phyloP scores from a whole-genome alignment of 2,113 vertebrate genomes.

The Montifringilla adamsi region DNA sequence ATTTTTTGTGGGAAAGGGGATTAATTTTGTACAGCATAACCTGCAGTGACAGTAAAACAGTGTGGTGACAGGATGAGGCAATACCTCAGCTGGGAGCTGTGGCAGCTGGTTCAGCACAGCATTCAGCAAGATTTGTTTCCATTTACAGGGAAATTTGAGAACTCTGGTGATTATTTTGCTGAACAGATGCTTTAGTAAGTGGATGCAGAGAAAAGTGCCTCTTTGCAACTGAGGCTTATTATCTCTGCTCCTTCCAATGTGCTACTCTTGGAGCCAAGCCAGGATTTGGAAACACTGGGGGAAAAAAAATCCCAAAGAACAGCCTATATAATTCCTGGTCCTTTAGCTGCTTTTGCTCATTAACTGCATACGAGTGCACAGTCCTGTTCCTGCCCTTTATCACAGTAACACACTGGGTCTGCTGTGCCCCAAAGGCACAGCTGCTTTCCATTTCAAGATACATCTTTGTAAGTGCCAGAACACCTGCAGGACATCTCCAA shows the following conservation, averaged over 20 bases:
- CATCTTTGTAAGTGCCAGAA: not conserved
- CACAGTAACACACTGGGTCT: not conserved
- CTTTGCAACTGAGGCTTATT: slow-evolving; percentile 6
- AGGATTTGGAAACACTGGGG: not conserved
- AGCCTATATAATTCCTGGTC: not conserved
- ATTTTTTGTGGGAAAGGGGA: not conserved
- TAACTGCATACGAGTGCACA: not conserved
- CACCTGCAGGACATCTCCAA: not conserved
- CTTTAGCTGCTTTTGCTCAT: not conserved
- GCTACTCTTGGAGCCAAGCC: not conserved
- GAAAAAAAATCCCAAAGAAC: not conserved
- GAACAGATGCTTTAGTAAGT: slow-evolving; percentile 45
- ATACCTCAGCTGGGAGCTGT: not conserved
- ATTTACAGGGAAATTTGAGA: slow-evolving; percentile 30
- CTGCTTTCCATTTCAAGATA: not conserved
- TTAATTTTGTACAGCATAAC: not conserved
- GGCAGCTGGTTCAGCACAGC: slow-evolving; percentile 43
- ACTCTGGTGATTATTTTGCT: slow-evolving; percentile 25
- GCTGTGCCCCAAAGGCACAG: not conserved
- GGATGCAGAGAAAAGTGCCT: not conserved
- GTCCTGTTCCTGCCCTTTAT: not conserved
- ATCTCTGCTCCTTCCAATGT: not conserved
- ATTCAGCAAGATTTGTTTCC: slow-evolving; percentile 43
- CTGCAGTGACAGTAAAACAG: not conserved
- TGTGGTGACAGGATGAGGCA: not conserved